These are phyloP conservation scores for Neopelma chrysocephalum DNA, from an alignment of 2,797 vertebrate species.

Conservation along the genomic window DNA sequence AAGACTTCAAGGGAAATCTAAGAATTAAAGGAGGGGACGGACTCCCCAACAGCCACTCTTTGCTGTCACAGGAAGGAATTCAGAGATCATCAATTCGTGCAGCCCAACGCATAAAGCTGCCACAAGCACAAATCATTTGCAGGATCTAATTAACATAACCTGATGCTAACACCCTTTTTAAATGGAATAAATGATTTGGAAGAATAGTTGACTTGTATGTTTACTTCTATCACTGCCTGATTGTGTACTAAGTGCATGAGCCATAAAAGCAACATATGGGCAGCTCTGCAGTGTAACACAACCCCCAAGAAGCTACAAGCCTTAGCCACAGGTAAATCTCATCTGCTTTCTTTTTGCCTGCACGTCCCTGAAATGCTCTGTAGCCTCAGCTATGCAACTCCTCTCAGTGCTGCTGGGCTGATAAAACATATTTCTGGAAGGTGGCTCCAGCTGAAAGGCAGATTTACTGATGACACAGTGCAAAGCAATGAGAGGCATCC, in stretches of 20 bases:
- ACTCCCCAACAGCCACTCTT: background rate
- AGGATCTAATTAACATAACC: background rate
- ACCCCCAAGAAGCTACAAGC: background rate
- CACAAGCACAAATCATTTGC: background rate
- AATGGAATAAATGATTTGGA: background rate
- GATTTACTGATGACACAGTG: constrained; percentile 2
- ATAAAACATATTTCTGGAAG: constrained; percentile 30
- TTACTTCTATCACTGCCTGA: background rate
- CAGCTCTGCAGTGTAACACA: fast-evolving
- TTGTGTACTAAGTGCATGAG: background rate
- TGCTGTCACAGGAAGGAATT: background rate
- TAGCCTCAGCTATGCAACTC: background rate
- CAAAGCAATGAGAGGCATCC: background rate
- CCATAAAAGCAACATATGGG: background rate
- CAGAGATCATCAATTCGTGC: background rate
- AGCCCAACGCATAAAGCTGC: background rate
- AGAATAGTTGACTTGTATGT: background rate
- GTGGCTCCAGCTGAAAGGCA: constrained; percentile 24
- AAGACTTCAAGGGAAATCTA: background rate
- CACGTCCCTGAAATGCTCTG: background rate
- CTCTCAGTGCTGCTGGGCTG: background rate
- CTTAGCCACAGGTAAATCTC: background rate
- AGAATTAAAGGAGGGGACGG: background rate
- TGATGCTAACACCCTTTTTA: background rate
- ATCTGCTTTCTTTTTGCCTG: background rate